These are phyloP conservation scores for Xenus cinereus DNA, from an alignment of 2,113 vertebrate species.

Conservation along the genomic window DNA sequence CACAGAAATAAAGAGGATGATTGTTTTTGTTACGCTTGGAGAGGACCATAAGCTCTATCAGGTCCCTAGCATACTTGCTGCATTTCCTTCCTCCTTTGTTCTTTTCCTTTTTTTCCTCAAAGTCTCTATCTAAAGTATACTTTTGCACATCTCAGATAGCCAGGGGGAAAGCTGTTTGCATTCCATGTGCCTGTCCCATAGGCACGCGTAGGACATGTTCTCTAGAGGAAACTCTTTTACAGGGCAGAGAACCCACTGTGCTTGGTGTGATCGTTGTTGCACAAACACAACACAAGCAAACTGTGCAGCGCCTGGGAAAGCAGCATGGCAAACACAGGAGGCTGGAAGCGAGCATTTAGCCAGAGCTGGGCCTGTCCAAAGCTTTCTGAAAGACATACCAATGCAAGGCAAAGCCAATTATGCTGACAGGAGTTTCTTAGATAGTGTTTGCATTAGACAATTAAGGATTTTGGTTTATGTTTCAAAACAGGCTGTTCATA, in stretches of 20 bases:
- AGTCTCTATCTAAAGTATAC: neutral
- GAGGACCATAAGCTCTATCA: neutral
- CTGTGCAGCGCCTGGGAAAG: accelerated
- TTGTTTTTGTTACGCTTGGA: neutral
- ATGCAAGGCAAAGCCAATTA: neutral
- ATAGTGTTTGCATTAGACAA: neutral
- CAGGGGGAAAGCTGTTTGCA: neutral
- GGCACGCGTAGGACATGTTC: neutral
- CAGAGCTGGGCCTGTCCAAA: neutral
- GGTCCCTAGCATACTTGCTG: neutral
- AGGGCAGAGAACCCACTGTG: neutral
- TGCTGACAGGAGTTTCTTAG: neutral
- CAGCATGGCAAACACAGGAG: accelerated
- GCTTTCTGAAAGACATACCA: neutral
- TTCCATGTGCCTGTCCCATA: neutral
- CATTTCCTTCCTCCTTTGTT: neutral
- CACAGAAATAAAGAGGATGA: neutral
- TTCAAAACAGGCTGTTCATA: neutral
- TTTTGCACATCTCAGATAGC: neutral
- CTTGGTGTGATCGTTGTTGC: neutral
- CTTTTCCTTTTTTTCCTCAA: neutral
- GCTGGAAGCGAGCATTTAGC: neutral
- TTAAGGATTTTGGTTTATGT: neutral
- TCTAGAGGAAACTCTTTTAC: neutral
- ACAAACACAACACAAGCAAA: neutral